A percentile compares a stretch with the other conserved stretches of the same genome.
These are phyloP conservation scores for Zosterops hypoxanthus DNA, from an alignment of 2,113 vertebrate genomes.

Conservation along the genomic window DNA sequence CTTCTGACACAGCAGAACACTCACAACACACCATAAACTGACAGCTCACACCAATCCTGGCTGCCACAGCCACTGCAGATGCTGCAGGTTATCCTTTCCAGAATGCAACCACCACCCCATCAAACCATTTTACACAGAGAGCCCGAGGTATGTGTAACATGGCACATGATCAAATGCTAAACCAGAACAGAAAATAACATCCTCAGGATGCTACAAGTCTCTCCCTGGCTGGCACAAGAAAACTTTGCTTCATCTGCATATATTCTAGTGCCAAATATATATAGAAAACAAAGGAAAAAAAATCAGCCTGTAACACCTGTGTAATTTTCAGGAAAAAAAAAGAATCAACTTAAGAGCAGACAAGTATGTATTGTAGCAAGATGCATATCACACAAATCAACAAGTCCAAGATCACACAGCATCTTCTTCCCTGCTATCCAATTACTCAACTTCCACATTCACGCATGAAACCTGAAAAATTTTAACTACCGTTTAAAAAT, in stretches of 20 bases:
- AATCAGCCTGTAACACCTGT: not conserved
- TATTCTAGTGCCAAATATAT: not conserved
- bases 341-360: not conserved
- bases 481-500: not conserved
- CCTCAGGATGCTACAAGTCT: not conserved
- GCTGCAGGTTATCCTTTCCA: not conserved
- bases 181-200: not conserved
- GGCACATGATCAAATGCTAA: not conserved
- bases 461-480: not conserved
- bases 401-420: not conserved
- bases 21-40: rapidly evolving
- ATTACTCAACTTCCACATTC: not conserved
- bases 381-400: not conserved
- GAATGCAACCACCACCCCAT: not conserved
- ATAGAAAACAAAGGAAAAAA: not conserved
- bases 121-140: rapidly evolving
- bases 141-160: not conserved
- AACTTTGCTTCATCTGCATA: not conserved
- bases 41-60: not conserved
- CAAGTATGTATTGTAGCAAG: not conserved
- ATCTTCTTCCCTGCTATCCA: not conserved
- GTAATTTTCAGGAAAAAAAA: not conserved
- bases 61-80: not conserved
- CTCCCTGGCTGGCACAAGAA: not conserved
- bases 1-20: not conserved